Conservation (phyloP, 2,888 invertebrate species). For the Coleophora deauratella region DNA sequence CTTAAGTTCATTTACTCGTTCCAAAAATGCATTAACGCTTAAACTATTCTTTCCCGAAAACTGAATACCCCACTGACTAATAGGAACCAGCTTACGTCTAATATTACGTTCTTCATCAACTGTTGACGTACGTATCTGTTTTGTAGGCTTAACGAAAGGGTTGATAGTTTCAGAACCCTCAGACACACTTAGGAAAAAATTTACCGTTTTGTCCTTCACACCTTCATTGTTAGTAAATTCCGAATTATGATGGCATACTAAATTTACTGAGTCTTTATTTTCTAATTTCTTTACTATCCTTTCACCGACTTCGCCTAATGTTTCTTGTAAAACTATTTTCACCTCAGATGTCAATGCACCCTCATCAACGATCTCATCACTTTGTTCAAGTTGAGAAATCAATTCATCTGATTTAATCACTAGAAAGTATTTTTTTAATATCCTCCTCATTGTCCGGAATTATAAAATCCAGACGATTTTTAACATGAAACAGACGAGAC, state of each 20-base stretch:
- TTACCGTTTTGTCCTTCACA: not conserved
- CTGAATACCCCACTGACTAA: slow-evolving; percentile 8
- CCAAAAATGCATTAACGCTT: slow-evolving; percentile 8
- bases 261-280: not conserved
- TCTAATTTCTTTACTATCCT: not conserved
- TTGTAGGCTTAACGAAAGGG: not conserved
- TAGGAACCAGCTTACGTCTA: slow-evolving; percentile 4
- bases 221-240: not conserved
- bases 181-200: not conserved
- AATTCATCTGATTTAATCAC: no score
- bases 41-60: slow-evolving; percentile 1
- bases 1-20: slow-evolving; percentile 6
- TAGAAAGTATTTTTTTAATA: no score
- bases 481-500: slow-evolving; percentile 2
- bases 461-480: slow-evolving; percentile 1
- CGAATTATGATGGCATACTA: not conserved
- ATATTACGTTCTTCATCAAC: not conserved
- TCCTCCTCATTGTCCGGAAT: not conserved
- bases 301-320: not conserved
- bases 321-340: not conserved
- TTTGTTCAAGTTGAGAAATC: not conserved
- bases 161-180: not conserved
- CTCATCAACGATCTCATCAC: not conserved
- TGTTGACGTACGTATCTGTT: not conserved
- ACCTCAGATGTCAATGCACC: not conserved